These are phyloP conservation scores for Phaethornis superciliosus DNA, from an alignment of 2,113 vertebrate genomes.

Conservation along the genomic window DNA sequence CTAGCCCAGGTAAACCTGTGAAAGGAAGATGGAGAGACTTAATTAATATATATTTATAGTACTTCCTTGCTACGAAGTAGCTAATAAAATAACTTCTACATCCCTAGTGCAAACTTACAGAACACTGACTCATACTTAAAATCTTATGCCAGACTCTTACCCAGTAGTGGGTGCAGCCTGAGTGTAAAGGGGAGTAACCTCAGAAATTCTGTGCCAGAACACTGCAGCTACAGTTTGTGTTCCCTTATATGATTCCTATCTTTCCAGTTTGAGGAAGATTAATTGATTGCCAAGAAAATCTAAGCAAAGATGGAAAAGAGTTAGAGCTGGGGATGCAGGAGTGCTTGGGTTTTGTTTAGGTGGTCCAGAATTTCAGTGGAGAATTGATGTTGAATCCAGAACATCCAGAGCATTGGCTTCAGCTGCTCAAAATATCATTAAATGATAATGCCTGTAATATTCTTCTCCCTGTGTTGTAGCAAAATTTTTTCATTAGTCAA, in stretches of 20 bases:
- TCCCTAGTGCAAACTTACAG: neutral
- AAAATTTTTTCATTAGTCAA: neutral
- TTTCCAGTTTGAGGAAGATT: neutral
- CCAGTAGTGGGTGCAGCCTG: neutral
- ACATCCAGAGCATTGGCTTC: neutral
- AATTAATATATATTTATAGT: neutral
- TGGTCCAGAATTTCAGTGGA: neutral
- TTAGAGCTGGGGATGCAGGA: neutral
- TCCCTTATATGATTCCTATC: neutral
- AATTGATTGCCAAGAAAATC: neutral
- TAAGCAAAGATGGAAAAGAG: neutral
- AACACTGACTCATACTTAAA: neutral
- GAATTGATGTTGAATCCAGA: neutral
- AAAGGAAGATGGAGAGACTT: neutral
- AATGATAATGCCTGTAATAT: neutral
- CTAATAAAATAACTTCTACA: neutral
- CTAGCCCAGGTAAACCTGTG: neutral
- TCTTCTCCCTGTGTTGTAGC: neutral
- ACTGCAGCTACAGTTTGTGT: neutral
- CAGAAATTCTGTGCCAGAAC: neutral
- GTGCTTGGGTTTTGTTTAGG: neutral
- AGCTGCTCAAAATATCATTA: neutral
- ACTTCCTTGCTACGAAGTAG: neutral
- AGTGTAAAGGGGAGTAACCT: neutral
- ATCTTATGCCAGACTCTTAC: neutral